Evolutionary conservation across 2,888 invertebrate species (phyloP).

Genomic region (Stictocephala bisonia): DNA sequence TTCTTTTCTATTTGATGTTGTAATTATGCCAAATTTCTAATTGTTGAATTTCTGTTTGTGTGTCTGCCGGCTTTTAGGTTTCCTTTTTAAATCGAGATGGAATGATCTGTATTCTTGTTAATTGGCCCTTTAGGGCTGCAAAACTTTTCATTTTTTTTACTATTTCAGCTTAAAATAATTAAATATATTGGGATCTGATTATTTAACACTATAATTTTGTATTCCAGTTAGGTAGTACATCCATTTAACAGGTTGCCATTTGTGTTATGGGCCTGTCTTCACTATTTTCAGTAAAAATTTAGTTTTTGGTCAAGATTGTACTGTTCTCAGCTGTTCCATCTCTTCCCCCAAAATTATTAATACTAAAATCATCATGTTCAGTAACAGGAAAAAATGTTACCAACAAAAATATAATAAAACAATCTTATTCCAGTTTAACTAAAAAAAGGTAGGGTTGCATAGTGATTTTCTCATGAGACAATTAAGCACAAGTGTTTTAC

Average conservation of each 20-base stretch:
- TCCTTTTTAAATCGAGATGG: constrained; percentile 11
- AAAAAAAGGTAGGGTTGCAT: too few species aligned
- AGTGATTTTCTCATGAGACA: too few species aligned
- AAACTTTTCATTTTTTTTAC: not conserved
- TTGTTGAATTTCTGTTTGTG: constrained; percentile 42
- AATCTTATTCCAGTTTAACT: too few species aligned
- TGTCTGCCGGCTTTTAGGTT: constrained; percentile 1
- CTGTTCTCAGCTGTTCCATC: too few species aligned
- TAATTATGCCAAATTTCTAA: constrained; percentile 43
- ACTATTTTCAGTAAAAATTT: too few species aligned
- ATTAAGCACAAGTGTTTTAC: too few species aligned
- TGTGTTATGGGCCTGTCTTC: constrained; percentile 24
- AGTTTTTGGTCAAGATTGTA: too few species aligned
- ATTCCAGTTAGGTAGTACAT: constrained; percentile 14
- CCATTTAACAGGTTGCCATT: not conserved
- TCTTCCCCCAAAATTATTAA: too few species aligned
- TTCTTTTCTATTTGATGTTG: constrained; percentile 41
- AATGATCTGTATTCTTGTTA: constrained; percentile 29
- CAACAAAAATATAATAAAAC: too few species aligned
- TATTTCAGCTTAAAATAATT: constrained; percentile 2
- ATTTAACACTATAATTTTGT: constrained; percentile 30
- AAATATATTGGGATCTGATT: constrained; percentile 18
- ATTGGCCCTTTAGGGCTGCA: not conserved
- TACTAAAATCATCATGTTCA: too few species aligned
- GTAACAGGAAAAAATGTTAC: too few species aligned